phyloP scores from a whole-genome alignment of 2,797 vertebrate species.

The Pipistrellus pygmaeus region DNA sequence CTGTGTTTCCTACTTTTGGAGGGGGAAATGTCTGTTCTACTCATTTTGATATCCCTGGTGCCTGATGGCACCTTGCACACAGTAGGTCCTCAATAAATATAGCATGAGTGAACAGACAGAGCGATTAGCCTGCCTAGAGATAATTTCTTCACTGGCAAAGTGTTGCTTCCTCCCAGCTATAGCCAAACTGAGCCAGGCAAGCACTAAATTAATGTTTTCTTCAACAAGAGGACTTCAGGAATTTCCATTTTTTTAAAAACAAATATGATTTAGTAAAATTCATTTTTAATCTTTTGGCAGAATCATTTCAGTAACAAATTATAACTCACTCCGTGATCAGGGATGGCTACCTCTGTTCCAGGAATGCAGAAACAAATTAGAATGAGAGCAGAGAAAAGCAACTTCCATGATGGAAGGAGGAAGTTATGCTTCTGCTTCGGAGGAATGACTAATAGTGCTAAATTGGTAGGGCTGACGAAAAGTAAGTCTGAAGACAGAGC shows the following conservation, averaged over 20 bases:
- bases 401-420: not conserved
- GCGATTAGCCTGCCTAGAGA: not conserved
- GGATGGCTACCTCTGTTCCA: not conserved
- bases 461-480: not conserved
- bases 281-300: conserved; percentile 63
- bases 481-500: not conserved
- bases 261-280: conserved; percentile 49
- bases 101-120: not conserved
- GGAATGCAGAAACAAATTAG: not conserved
- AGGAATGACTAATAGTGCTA: not conserved
- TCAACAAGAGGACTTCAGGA: not conserved
- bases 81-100: not conserved
- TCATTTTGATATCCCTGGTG: not conserved
- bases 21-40: not conserved
- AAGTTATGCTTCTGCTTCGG: not conserved
- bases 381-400: not conserved
- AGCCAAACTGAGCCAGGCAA: conserved; percentile 10
- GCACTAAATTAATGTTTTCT: conserved; percentile 59
- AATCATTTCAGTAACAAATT: conserved; percentile 62
- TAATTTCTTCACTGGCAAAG: not conserved
- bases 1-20: not conserved
- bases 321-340: conserved; percentile 21
- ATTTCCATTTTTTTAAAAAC: not conserved
- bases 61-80: not conserved
- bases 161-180: not conserved